Evolutionary conservation across 2,797 vertebrate species (phyloP).

Genomic region (Anomalospiza imberbis): DNA sequence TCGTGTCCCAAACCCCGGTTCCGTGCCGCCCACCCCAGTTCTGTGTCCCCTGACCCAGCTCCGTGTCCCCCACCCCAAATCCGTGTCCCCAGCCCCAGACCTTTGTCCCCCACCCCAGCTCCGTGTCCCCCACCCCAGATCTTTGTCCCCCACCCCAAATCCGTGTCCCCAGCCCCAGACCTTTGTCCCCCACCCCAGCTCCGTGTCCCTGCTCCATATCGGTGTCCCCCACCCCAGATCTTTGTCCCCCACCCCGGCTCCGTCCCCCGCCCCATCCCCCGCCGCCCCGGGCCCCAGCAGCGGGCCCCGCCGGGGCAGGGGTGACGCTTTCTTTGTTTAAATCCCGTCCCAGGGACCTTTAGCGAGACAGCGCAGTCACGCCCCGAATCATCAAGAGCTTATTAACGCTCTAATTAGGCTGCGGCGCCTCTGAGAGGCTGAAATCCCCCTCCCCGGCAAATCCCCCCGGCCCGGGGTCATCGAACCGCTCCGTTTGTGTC

Average conservation of each 20-base stretch:
- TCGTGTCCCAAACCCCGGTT: no score
- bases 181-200: no score
- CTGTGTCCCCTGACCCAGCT: no score
- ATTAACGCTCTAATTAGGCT: constrained; percentile 37
- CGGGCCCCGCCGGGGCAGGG: neutral
- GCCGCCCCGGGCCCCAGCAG: neutral
- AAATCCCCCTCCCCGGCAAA: neutral
- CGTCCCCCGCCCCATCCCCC: neutral
- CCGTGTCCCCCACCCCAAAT: no score
- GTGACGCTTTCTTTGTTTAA: neutral
- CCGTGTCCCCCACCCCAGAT: no score
- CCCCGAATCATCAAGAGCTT: constrained; percentile 12
- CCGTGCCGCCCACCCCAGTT: no score
- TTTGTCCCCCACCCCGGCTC: neutral
- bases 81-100: neutral
- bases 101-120: no score
- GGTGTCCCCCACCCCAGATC: no score
- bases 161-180: neutral
- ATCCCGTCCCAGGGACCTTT: neutral
- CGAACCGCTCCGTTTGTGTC: neutral
- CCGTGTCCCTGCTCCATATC: no score
- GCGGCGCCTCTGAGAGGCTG: neutral
- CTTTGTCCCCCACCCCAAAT: neutral
- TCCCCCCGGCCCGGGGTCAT: no score
- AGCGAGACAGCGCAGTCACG: neutral